A percentile compares a stretch with the other conserved stretches of the same genome.
Evolutionary conservation across 2,113 vertebrate species (phyloP).

Genomic region (Alligator sinensis): DNA sequence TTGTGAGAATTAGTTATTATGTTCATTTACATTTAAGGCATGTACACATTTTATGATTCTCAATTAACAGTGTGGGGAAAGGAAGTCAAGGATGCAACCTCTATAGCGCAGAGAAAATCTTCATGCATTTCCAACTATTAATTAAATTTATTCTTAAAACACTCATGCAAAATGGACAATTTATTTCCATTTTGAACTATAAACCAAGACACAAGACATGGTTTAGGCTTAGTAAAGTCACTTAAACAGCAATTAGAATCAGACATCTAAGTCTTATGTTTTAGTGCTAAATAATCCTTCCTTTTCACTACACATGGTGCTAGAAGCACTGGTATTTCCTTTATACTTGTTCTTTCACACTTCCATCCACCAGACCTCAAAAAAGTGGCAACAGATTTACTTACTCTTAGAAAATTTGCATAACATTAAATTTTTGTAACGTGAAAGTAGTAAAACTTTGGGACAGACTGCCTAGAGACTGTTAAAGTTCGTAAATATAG

Average conservation of each 20-base stretch:
- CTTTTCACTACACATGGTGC: background rate
- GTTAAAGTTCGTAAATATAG: too few relatives aligned
- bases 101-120: background rate
- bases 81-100: too few relatives aligned
- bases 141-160: background rate
- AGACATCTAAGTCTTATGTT: background rate
- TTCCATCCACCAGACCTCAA: too few relatives aligned
- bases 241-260: background rate
- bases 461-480: too few relatives aligned
- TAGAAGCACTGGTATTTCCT: background rate
- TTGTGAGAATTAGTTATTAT: background rate
- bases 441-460: too few relatives aligned
- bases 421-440: too few relatives aligned
- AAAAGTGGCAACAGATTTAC: too few relatives aligned
- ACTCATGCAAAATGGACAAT: accelerated
- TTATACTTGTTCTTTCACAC: background rate
- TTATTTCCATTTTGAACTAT: background rate
- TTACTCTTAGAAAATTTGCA: too few relatives aligned
- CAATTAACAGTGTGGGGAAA: too few relatives aligned
- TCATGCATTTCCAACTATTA: background rate
- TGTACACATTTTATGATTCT: background rate
- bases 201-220: too few relatives aligned
- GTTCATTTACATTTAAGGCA: background rate
- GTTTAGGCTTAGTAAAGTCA: too few relatives aligned
- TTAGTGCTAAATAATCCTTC: background rate